Conservation (phyloP, 2,888 invertebrate species). For the Lampropteryx suffumata region DNA sequence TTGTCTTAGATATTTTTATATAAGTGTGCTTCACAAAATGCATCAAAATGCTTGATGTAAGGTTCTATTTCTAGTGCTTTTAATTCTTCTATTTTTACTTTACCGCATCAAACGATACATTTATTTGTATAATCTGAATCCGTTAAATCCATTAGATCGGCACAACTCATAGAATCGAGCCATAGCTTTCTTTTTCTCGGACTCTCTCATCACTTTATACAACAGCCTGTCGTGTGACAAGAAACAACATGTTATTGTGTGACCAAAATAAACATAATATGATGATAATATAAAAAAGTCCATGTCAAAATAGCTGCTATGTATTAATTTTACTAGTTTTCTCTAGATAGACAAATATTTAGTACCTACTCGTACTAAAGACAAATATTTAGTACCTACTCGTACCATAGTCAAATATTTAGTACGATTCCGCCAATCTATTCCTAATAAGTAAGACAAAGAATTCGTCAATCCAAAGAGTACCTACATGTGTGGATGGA, state of each 20-base stretch:
- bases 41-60: conserved; percentile 53
- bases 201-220: conserved; percentile 71
- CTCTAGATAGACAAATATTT: no score
- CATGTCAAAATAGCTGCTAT: no score
- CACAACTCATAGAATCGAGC: conserved; percentile 70
- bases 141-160: conserved; percentile 65
- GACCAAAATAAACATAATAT: conserved; percentile 36
- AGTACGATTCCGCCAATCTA: no score
- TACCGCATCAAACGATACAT: conserved; percentile 54
- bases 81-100: conserved; percentile 54
- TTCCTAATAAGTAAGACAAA: no score
- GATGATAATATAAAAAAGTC: no score
- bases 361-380: no score
- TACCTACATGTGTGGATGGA: no score
- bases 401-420: no score
- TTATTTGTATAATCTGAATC: conserved; percentile 69
- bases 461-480: no score
- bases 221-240: conserved; percentile 68
- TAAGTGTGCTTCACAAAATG: conserved; percentile 52
- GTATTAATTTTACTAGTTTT: no score
- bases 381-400: no score
- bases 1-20: conserved; percentile 4
- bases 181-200: conserved; percentile 71
- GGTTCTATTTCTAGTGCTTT: conserved; percentile 43
- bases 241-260: conserved; percentile 59